Conservation (phyloP, 2,888 invertebrate genomes). For the Lasius fuliginosus region DNA sequence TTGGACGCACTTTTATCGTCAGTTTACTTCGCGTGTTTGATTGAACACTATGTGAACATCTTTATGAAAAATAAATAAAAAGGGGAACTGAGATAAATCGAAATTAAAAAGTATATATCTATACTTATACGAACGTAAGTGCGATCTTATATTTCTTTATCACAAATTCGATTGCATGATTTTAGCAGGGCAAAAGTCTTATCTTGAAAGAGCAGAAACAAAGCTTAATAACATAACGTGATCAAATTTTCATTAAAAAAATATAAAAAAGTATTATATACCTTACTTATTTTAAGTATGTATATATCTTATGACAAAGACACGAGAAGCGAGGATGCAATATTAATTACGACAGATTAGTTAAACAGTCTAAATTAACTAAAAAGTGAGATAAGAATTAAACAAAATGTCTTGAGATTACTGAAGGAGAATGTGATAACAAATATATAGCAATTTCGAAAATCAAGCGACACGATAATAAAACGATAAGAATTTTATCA, state of each 20-base stretch:
- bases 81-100: background rate
- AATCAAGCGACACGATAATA: background rate
- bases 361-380: background rate
- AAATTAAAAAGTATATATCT: background rate
- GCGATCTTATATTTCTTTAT: background rate
- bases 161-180: background rate
- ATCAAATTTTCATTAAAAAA: constrained; percentile 1
- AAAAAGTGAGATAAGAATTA: background rate
- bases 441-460: background rate
- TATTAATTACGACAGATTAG: background rate
- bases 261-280: background rate
- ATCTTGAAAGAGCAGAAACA: background rate
- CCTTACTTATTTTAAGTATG: background rate
- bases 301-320: background rate
- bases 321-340: background rate
- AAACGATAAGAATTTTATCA: background rate
- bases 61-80: constrained; percentile 12
- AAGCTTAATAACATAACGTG: background rate
- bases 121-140: too few relatives aligned
- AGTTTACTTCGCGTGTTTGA: constrained; percentile 16
- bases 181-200: background rate
- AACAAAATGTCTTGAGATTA: background rate
- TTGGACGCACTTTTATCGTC: constrained; percentile 1
- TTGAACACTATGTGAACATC: constrained; percentile 7
- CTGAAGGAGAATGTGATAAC: background rate